These are phyloP conservation scores for Polydrusus pterygomalis DNA, from an alignment of 2,888 invertebrate species.

Conservation along the genomic window DNA sequence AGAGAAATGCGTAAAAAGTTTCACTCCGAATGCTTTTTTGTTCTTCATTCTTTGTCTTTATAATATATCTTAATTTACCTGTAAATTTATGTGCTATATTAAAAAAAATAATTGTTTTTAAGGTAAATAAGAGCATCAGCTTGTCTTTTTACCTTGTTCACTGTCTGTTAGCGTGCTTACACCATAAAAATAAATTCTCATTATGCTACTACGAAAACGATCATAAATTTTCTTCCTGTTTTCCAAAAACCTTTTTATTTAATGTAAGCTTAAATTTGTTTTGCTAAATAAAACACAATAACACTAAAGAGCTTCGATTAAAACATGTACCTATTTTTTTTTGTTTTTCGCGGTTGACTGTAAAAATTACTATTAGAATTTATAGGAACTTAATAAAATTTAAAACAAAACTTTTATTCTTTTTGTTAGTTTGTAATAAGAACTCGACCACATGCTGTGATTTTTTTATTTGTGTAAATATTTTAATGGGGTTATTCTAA, in stretches of 20 bases:
- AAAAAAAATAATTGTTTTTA: not conserved
- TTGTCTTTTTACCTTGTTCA: slow-evolving; percentile 16
- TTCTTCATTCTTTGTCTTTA: not conserved
- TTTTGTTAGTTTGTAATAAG: too few relatives aligned
- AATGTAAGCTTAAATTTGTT: slow-evolving; percentile 13
- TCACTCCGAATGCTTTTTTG: too few relatives aligned
- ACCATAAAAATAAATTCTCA: slow-evolving; percentile 19
- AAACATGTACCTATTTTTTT: not conserved
- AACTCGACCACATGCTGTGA: too few relatives aligned
- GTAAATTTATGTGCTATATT: not conserved
- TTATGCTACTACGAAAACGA: slow-evolving; percentile 6
- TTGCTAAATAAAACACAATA: not conserved
- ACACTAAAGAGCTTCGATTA: not conserved
- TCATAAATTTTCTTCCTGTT: slow-evolving; percentile 12
- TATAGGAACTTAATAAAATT: too few relatives aligned
- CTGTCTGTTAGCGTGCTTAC: slow-evolving; percentile 7
- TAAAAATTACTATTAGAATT: too few relatives aligned
- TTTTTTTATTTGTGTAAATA: too few relatives aligned
- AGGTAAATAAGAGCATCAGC: slow-evolving; percentile 3
- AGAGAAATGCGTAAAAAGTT: too few relatives aligned
- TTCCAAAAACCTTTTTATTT: slow-evolving; percentile 16
- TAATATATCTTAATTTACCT: not conserved
- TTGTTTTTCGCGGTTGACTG: not conserved
- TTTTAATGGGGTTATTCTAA: too few relatives aligned
- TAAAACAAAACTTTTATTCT: too few relatives aligned